Conservation (phyloP, 2,888 invertebrate species). For the Pseudococcus viburni region DNA sequence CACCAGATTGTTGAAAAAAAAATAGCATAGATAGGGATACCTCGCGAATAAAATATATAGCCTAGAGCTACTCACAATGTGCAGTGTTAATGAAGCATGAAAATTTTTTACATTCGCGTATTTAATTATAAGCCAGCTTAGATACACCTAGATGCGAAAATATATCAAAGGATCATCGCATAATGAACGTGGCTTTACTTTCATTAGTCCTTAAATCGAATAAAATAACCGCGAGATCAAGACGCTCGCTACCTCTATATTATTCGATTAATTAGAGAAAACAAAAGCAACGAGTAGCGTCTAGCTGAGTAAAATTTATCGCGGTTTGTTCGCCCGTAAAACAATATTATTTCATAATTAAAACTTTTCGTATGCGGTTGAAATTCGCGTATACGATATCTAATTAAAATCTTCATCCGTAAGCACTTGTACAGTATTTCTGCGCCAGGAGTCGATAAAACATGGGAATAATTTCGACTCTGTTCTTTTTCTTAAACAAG, state of each 20-base stretch:
- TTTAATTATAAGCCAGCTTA: background rate
- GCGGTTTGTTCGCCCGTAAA: background rate
- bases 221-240: slow-evolving; percentile 18
- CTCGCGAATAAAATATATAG: background rate
- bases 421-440: background rate
- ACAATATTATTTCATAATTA: slow-evolving; percentile 52
- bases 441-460: background rate
- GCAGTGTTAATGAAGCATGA: background rate
- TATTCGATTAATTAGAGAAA: slow-evolving; percentile 47
- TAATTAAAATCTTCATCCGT: slow-evolving; percentile 14
- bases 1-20: background rate
- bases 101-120: background rate
- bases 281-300: background rate
- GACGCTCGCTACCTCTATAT: background rate
- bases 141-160: background rate
- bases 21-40: background rate
- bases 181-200: slow-evolving; percentile 51
- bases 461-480: background rate
- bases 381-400: background rate
- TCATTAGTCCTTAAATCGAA: slow-evolving; percentile 38
- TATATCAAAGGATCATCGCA: background rate
- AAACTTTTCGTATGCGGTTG: slow-evolving; percentile 27
- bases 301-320: background rate
- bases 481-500: background rate
- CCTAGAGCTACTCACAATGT: background rate